These are phyloP conservation scores for Distichodus sexfasciatus DNA, from an alignment of 2,797 vertebrate genomes.

Conservation along the genomic window DNA sequence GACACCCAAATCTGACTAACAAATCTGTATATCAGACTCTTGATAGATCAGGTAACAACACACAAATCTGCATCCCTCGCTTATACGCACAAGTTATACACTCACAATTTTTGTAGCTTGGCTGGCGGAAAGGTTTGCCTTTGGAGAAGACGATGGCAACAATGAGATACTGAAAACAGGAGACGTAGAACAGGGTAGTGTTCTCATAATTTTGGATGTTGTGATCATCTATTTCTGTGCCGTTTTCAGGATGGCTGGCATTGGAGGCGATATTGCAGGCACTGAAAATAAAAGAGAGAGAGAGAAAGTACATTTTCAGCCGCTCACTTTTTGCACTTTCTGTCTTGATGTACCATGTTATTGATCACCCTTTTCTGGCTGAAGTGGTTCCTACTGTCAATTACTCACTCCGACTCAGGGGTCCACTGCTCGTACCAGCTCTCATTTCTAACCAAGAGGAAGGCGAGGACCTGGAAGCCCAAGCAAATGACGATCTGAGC, in stretches of 20 bases:
- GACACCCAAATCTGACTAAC: too few relatives aligned
- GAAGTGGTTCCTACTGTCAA: too few relatives aligned
- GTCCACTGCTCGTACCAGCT: slow-evolving; percentile 84
- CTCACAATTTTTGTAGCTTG: slow-evolving; percentile 96
- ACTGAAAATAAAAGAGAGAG: slow-evolving; percentile 61
- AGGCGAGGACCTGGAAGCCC: slow-evolving; percentile 86
- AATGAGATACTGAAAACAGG: slow-evolving; percentile 96
- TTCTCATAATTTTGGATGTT: slow-evolving; percentile 92
- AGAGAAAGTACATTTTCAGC: neutral
- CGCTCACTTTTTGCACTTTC: neutral
- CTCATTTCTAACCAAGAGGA: slow-evolving; percentile 85
- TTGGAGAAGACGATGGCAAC: slow-evolving; percentile 96
- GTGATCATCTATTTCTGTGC: slow-evolving; percentile 76
- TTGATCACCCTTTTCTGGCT: neutral
- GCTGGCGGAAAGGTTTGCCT: slow-evolving; percentile 96
- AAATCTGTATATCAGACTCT: too few relatives aligned
- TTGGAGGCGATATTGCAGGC: slow-evolving; percentile 72
- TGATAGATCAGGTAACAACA: too few relatives aligned
- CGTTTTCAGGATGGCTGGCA: slow-evolving; percentile 65
- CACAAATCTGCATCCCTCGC: too few relatives aligned
- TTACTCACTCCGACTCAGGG: slow-evolving; percentile 79
- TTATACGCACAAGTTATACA: too few relatives aligned
- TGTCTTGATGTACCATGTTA: neutral
- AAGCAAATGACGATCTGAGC: slow-evolving; percentile 92
- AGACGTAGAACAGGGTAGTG: slow-evolving; percentile 95